A percentile compares a stretch with the other conserved stretches of the same genome.
Conservation (phyloP, 2,797 vertebrate genomes). For the Sphenodon punctatus region DNA sequence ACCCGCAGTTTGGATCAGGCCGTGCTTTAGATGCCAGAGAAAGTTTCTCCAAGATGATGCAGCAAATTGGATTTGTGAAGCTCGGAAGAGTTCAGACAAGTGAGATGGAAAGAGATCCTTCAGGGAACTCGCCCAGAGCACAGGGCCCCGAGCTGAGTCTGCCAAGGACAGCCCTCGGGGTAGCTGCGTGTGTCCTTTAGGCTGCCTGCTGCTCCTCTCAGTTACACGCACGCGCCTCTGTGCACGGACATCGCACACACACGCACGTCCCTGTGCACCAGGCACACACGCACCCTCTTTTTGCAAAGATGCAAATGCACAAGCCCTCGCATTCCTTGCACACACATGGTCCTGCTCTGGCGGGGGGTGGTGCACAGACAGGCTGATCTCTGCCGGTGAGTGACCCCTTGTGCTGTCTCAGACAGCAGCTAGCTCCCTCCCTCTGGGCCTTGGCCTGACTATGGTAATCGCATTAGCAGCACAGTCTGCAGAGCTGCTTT, state of each 20-base stretch:
- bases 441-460: not conserved
- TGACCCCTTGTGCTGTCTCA: not conserved
- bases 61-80: not conserved
- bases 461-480: not conserved
- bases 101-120: not conserved
- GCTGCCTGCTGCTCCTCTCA: too few relatives aligned
- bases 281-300: too few relatives aligned
- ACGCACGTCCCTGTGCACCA: too few relatives aligned
- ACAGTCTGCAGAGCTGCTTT: not conserved
- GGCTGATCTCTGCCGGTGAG: not conserved
- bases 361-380: too few relatives aligned
- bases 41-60: not conserved
- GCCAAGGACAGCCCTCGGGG: too few relatives aligned
- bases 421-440: not conserved
- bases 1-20: not conserved
- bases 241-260: too few relatives aligned
- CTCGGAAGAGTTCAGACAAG: not conserved
- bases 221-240: too few relatives aligned
- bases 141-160: too few relatives aligned
- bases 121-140: too few relatives aligned
- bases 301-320: too few relatives aligned
- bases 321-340: too few relatives aligned
- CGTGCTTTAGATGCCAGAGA: not conserved
- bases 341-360: not conserved
- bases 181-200: not conserved